Base-by-base conservation (phyloP, 2,797 vertebrate species). In the Tokudaia tokunoshimensis region DNA sequence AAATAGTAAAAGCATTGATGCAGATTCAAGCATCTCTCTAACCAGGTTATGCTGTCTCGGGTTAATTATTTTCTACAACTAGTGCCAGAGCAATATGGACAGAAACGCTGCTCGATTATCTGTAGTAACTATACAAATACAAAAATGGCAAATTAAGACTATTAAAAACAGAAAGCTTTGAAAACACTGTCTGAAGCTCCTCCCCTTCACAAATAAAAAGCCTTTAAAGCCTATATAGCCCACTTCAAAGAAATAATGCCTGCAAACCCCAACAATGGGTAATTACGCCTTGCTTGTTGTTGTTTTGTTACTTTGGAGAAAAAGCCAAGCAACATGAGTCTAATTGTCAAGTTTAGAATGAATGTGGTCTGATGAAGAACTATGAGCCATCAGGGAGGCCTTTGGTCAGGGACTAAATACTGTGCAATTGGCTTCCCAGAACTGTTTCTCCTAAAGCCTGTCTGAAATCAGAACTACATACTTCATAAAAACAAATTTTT, bases 401-500 rank as follows among this genome's bases (percentile, higher is more conserved):
- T 91, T 15, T 78, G 59, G 19, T 94, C 75, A 93, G 80, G 72
- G 92, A 57, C 57, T 94, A 89, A 91, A 94, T 37, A 75, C 57
- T 82, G 61, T 86, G 81, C 57, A 95, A 55, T 82, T 96, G 75
- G 3, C 34, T 90, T 93, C 44, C 47, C 17, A 67, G 47, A 24
- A 22, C 1, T 50, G 12, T 74, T 96, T 95, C 87, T 92, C 93
- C 55, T 95, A 76, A 90, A 61, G 41, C 52, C 57, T 74, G 3
- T 90, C 96, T 95, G 78, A 91, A 97, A 65, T 89, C 84, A 97
- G 59, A 95, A 26, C 19, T 84, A 22, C 22, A 85, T 93, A 87
- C 24, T 95, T 87, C 22, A 95, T 26, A 95, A 91, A 97, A 97
- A 94, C 52, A 92, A 95, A 88, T 90, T 89, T 95, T 82, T 97